Conservation (phyloP, 1,140 invertebrate genomes). For the Hyles euphorbiae region DNA sequence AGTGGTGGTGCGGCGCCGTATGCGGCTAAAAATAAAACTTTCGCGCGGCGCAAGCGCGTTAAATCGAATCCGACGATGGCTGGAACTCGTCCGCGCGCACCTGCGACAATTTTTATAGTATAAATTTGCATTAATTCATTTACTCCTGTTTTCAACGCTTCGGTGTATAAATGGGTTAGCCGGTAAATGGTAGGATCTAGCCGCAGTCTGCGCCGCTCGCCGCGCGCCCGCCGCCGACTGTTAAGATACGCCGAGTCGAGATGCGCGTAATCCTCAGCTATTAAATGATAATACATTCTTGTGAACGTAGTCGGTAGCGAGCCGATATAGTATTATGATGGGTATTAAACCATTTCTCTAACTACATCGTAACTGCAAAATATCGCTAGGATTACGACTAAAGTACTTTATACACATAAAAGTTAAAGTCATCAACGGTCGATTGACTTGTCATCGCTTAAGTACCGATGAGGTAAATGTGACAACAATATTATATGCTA, state of each 20-base stretch:
- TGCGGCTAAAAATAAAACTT: constrained; percentile 68
- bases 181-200: constrained; percentile 65
- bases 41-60: constrained; percentile 60
- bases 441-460: too few relatives aligned
- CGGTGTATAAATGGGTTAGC: constrained; percentile 71
- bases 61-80: constrained; percentile 63
- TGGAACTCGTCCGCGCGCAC: constrained; percentile 68
- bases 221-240: constrained; percentile 9
- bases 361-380: too few relatives aligned
- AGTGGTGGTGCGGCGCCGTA: constrained; percentile 9
- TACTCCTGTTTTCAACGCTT: constrained; percentile 67
- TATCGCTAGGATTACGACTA: too few relatives aligned
- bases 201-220: constrained; percentile 16
- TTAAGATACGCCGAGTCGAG: constrained; percentile 29
- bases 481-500: too few relatives aligned
- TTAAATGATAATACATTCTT: too few relatives aligned
- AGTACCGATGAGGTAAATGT: too few relatives aligned
- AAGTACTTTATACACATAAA: too few relatives aligned
- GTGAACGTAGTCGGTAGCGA: too few relatives aligned
- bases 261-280: neutral
- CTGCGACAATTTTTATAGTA: constrained; percentile 76
- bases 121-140: constrained; percentile 75
- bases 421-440: too few relatives aligned
- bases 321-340: too few relatives aligned
- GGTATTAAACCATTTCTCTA: too few relatives aligned